Percentiles rank a stretch among this genome's conserved stretches.
These are phyloP conservation scores for Dermatophagoides farinae DNA, from an alignment of 1,140 invertebrate genomes.

Conservation along the genomic window DNA sequence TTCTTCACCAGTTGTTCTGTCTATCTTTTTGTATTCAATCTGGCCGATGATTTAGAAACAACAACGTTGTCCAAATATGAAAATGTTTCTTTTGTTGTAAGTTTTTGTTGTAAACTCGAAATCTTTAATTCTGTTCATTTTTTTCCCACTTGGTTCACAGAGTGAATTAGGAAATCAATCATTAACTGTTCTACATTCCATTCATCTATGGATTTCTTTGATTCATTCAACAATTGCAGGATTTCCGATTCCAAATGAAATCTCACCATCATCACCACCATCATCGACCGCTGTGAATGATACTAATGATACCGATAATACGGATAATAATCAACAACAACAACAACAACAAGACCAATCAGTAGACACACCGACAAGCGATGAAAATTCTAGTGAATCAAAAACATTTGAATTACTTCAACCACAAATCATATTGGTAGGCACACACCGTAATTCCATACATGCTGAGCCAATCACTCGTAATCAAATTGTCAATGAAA, in stretches of 20 bases:
- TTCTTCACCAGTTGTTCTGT: constrained; percentile 28
- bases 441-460: constrained; percentile 13
- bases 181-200: constrained; percentile 12
- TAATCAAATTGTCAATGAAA: constrained; percentile 11
- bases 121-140: no score
- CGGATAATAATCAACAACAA: neutral
- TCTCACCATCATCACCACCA: no score
- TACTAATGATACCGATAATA: neutral
- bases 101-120: no score
- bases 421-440: constrained; percentile 13
- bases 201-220: constrained; percentile 18
- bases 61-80: neutral
- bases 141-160: neutral
- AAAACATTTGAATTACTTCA: neutral
- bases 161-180: constrained; percentile 7
- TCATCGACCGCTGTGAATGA: neutral
- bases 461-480: constrained; percentile 11
- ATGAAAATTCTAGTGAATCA: neutral
- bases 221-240: constrained; percentile 15
- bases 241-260: constrained; percentile 3
- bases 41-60: constrained; percentile 24
- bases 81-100: neutral
- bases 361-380: neutral
- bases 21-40: constrained; percentile 29
- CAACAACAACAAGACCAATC: neutral